A percentile compares a stretch with the other conserved stretches of the same genome.
Evolutionary conservation across 2,113 vertebrate species (phyloP).

Genomic region (Ophthalmotilapia sp.): DNA sequence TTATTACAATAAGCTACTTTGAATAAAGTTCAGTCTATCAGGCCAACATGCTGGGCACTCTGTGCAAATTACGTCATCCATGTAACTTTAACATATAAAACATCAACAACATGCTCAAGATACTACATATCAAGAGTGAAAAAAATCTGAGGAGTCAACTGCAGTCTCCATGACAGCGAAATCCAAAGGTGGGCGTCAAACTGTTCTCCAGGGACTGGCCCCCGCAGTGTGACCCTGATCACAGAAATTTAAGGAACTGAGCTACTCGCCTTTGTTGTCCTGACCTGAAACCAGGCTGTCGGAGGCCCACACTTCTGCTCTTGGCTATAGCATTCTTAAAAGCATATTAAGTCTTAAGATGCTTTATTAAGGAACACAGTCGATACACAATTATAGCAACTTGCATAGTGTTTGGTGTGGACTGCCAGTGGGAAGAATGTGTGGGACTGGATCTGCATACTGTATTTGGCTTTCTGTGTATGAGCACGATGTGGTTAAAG

Average conservation of each 20-base stretch:
- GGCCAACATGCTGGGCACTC: not conserved
- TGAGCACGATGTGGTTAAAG: slow-evolving; percentile 6
- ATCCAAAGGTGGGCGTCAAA: slow-evolving; percentile 29
- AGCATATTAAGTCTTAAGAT: not conserved
- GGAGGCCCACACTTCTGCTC: not conserved
- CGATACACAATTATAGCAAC: not conserved
- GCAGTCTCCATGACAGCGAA: slow-evolving; percentile 49
- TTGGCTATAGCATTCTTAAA: slow-evolving; percentile 6
- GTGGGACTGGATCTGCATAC: slow-evolving; percentile 45
- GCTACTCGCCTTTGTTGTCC: not conserved
- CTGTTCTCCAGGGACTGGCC: slow-evolving; percentile 11
- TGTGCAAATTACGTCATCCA: not conserved
- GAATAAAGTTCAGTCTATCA: not conserved
- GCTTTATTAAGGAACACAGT: slow-evolving; percentile 9
- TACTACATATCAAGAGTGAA: not conserved
- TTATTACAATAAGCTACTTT: not conserved
- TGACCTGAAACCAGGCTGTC: not conserved
- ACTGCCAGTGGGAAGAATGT: slow-evolving; percentile 32
- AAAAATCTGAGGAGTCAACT: slow-evolving; percentile 16
- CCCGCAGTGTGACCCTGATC: slow-evolving; percentile 42
- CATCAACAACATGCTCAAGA: not conserved
- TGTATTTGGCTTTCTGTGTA: slow-evolving; percentile 10
- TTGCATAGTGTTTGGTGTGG: not conserved
- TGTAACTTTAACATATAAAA: not conserved
- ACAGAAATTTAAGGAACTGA: not conserved